Percentiles rank a stretch among this genome's conserved stretches.
Evolutionary conservation across 2,888 invertebrate species (phyloP).

Genomic region (Xestia c-nigrum): DNA sequence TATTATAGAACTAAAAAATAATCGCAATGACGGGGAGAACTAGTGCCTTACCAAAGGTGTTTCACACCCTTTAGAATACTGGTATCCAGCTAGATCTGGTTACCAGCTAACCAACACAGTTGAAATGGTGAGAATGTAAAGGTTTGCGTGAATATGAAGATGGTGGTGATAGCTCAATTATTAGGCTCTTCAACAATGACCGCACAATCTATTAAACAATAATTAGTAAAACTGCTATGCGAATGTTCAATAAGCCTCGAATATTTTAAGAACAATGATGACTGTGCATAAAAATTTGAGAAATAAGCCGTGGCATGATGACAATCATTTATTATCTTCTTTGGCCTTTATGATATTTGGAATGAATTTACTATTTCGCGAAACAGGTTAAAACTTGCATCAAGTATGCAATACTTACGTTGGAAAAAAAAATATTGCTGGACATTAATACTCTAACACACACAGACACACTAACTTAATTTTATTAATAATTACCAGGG

Average conservation of each 20-base stretch:
- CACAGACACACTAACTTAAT: too few relatives aligned
- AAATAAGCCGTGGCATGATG: constrained; percentile 1
- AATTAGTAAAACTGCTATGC: background rate
- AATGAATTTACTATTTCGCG: background rate
- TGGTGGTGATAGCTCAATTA: background rate
- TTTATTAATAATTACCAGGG: too few relatives aligned
- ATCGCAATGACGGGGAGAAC: too few relatives aligned
- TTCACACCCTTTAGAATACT: background rate
- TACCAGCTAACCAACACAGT: background rate
- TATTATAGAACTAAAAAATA: too few relatives aligned
- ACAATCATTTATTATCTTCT: background rate
- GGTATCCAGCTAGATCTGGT: background rate
- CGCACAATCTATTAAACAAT: background rate
- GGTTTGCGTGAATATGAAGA: too few relatives aligned
- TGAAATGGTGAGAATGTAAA: background rate
- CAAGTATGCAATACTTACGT: background rate
- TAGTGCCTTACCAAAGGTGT: too few relatives aligned
- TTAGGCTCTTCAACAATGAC: background rate
- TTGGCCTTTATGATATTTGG: background rate
- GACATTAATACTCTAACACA: too few relatives aligned
- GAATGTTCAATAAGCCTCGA: background rate
- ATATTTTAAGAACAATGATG: background rate
- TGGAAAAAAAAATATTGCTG: too few relatives aligned
- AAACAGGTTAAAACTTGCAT: background rate
- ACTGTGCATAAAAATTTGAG: background rate